Evolutionary conservation across 1,140 invertebrate species (phyloP), one percentile per base, ranked within the genome.

Genomic region (Trinorchestia longiramus): DNA sequence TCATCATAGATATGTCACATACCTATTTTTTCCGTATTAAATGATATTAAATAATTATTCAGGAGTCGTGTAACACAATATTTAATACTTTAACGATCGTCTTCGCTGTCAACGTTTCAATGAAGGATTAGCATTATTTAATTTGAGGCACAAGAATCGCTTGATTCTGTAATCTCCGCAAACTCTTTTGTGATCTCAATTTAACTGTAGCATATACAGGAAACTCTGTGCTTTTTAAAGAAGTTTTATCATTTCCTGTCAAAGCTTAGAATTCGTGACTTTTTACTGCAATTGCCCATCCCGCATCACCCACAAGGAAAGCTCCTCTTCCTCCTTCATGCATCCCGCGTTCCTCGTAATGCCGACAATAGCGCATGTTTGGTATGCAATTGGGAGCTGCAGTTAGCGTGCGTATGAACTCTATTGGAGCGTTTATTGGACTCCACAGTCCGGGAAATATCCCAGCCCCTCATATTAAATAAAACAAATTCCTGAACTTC

Each of bases 401-500:
- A 77, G 62, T 77, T 77, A 77, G 62, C 62, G 62, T 77, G 62
- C 62, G 62, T 77, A 77, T 77, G 62, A 36, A 77, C 62, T 77
- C 62, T 77, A 77, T 77, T 77, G 62, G 15, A 77, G 28, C 62
- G 62, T 36, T 77, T 77, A 77, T 77, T 77, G 62, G 62, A 77
- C 62, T 77, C 62, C 28, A 28, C 62, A 77, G 62, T 77, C 62
- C 8, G 11, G 62, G 62, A 77, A 77, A 77, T 77, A 77, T 19
- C 28, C 62, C 62, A 77, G 11, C 28, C 36, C 62, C 62, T 77
- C 62, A 77, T 77, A 77, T 19, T 36, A 28, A 77, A 77, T 36
- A 36, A 77, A 77, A 77, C 62, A 77, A 77, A 77, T 77, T 77
- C 62, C 62, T 77, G 62, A 77, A 77, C 62, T 77, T 77, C 62